Conservation (phyloP, 2,797 vertebrate genomes). For the Acipenser transmontanus region DNA sequence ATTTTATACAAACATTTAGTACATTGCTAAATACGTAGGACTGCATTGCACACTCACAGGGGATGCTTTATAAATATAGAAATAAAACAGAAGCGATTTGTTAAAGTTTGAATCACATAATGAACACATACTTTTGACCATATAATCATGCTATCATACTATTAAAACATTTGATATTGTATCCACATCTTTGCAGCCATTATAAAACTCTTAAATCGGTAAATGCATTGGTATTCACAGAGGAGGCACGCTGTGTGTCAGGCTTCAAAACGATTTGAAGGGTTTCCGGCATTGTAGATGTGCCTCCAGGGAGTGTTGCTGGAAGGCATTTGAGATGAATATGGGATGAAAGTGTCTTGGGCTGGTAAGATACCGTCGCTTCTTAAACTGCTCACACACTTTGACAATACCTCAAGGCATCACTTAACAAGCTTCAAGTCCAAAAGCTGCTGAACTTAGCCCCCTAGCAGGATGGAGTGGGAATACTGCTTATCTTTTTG, state of each 20-base stretch:
- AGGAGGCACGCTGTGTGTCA: not conserved
- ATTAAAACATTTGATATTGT: too few relatives aligned
- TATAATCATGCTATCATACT: too few relatives aligned
- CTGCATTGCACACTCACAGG: too few relatives aligned
- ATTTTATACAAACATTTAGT: too few relatives aligned
- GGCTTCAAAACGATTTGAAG: not conserved
- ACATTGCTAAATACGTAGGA: too few relatives aligned
- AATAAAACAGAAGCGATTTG: too few relatives aligned
- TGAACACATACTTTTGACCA: too few relatives aligned
- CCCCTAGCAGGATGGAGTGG: slow-evolving; percentile 6
- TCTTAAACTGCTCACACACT: slow-evolving; percentile 25
- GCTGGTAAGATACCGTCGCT: slow-evolving; percentile 36
- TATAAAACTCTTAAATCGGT: not conserved
- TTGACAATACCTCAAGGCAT: slow-evolving; percentile 15
- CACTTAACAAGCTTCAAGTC: slow-evolving; percentile 12
- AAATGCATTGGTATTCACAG: not conserved
- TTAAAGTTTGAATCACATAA: too few relatives aligned
- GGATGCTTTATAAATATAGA: too few relatives aligned
- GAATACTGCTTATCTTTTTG: slow-evolving; percentile 18
- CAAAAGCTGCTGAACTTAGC: slow-evolving; percentile 22
- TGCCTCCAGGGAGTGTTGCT: slow-evolving; percentile 54
- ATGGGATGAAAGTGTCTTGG: slow-evolving; percentile 46
- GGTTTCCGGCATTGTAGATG: slow-evolving; percentile 28
- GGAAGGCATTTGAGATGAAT: slow-evolving; percentile 45
- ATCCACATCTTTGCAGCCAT: not conserved